Percentiles rank a stretch among this genome's conserved stretches.
Evolutionary conservation across 2,113 vertebrate species (phyloP).

Genomic region (Macrotus californicus): DNA sequence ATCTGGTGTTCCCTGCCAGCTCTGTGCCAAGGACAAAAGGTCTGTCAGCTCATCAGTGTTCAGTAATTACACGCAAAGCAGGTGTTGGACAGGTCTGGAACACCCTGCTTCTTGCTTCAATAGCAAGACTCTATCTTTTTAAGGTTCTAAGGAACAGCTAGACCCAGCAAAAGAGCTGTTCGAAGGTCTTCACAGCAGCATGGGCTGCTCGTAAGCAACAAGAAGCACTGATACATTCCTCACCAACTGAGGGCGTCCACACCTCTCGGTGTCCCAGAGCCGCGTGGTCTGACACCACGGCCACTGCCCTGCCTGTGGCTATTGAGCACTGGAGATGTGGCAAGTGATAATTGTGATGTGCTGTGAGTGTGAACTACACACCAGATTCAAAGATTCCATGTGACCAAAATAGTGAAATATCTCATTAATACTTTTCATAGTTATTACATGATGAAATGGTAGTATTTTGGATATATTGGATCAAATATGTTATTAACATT

Average conservation of each 20-base stretch:
- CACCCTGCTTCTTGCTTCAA: not conserved
- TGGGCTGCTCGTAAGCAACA: not conserved
- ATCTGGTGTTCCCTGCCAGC: not conserved
- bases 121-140: not conserved
- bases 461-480: not conserved
- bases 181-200: not conserved
- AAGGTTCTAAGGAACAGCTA: not conserved
- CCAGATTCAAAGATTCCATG: not conserved
- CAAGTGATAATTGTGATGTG: not conserved
- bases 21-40: not conserved
- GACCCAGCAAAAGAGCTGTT: not conserved
- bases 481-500: not conserved
- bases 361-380: not conserved
- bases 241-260: too few species aligned
- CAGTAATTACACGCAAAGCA: not conserved
- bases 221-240: not conserved
- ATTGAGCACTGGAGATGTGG: not conserved
- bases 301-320: not conserved
- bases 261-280: not conserved
- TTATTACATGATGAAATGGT: not conserved
- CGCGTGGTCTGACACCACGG: rapidly evolving
- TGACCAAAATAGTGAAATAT: not conserved
- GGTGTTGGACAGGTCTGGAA: not conserved
- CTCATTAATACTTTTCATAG: not conserved
- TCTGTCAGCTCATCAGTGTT: not conserved